phyloP scores from a whole-genome alignment of 2,797 vertebrate genomes.

The Oryzias sinensis region DNA sequence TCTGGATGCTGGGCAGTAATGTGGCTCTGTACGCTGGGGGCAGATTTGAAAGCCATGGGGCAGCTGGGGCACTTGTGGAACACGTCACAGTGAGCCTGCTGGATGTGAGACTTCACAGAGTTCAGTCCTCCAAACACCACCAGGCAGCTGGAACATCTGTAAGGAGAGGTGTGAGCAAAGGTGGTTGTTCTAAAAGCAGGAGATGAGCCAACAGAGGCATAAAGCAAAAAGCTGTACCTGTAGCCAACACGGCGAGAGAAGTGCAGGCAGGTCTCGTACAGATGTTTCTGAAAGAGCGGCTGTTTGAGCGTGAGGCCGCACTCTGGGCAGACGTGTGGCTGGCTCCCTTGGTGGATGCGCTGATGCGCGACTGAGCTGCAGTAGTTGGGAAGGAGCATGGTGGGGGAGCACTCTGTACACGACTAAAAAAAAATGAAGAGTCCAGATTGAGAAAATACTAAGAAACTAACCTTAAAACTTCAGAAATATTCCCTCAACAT shows the following conservation, averaged over 20 bases:
- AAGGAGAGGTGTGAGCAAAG: neutral
- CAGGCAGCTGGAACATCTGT: constrained; percentile 92
- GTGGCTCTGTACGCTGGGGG: constrained; percentile 88
- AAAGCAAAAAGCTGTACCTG: constrained; percentile 74
- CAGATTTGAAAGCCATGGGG: constrained; percentile 97
- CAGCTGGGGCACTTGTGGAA: constrained; percentile 98
- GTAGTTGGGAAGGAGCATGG: constrained; percentile 91
- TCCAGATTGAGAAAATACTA: neutral
- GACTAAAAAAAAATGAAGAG: constrained; percentile 68
- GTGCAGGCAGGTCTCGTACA: constrained; percentile 88
- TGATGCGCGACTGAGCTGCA: constrained; percentile 90
- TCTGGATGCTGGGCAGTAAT: constrained; percentile 87
- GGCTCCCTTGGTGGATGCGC: constrained; percentile 85
- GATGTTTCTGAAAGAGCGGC: constrained; percentile 81
- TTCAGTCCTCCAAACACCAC: constrained; percentile 94
- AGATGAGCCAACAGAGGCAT: neutral
- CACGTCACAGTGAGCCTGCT: constrained; percentile 92
- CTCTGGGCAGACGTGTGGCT: constrained; percentile 90
- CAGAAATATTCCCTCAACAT: too few relatives aligned
- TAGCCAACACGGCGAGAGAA: constrained; percentile 92
- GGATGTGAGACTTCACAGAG: constrained; percentile 96
- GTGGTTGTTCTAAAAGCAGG: neutral
- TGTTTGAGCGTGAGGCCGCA: constrained; percentile 85
- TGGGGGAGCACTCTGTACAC: constrained; percentile 85
- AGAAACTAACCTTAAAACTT: neutral